A percentile compares a stretch with the other conserved stretches of the same genome.
phyloP scores from a whole-genome alignment of 2,797 vertebrate species.

The Cirrhinus mrigala region DNA sequence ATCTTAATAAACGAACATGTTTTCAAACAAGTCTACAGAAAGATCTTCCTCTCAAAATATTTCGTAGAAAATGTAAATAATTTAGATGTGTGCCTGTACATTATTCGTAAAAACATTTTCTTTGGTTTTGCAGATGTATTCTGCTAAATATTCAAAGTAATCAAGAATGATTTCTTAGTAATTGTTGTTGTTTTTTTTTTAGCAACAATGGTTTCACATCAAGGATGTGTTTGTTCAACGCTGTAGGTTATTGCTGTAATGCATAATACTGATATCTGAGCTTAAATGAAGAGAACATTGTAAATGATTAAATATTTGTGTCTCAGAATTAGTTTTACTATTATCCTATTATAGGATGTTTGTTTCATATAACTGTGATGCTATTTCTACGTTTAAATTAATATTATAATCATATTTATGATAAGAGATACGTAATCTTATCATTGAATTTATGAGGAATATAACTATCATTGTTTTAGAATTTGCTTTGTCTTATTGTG shows the following conservation, averaged over 20 bases:
- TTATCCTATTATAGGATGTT: not conserved
- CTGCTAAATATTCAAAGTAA: not conserved
- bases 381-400: not conserved
- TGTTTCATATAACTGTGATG: not conserved
- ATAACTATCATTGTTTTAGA: not conserved
- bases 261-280: not conserved
- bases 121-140: not conserved
- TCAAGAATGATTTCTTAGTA: not conserved
- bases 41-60: not conserved
- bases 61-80: not conserved
- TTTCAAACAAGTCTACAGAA: not conserved
- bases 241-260: not conserved
- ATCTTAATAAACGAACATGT: not conserved
- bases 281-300: not conserved
- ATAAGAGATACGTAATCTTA: not conserved
- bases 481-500: not conserved
- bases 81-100: not conserved
- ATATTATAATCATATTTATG: not conserved
- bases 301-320: constrained; percentile 2
- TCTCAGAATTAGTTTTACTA: not conserved
- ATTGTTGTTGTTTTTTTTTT: not conserved
- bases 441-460: not conserved
- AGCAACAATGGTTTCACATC: not conserved
- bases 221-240: not conserved
- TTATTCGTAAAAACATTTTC: not conserved